These are phyloP conservation scores for Caenorhabditis sp. DNA, from an alignment of 2,888 invertebrate genomes.

Conservation along the genomic window DNA sequence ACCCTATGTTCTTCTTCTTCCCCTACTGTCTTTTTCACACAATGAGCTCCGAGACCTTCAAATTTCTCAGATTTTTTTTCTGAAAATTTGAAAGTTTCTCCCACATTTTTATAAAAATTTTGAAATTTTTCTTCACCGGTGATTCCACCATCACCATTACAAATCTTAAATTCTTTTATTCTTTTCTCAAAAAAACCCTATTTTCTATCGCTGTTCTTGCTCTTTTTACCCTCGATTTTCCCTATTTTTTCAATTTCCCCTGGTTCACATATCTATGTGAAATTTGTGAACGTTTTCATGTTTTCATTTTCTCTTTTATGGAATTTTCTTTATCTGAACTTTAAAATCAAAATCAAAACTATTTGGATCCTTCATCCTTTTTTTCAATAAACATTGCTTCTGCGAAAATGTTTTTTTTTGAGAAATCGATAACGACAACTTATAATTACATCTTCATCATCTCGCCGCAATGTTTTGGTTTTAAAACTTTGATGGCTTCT, in stretches of 20 bases:
- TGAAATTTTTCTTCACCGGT: not conserved
- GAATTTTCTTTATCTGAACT: not conserved
- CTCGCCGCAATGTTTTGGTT: slow-evolving; percentile 26
- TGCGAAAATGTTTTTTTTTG: too few relatives aligned
- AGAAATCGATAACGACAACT: too few relatives aligned
- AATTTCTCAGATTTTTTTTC: not conserved
- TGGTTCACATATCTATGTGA: slow-evolving; percentile 39
- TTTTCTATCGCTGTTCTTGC: slow-evolving; percentile 27
- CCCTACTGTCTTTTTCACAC: slow-evolving; percentile 13
- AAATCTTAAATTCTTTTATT: not conserved
- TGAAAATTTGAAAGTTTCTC: not conserved
- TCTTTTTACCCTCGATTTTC: slow-evolving; percentile 18
- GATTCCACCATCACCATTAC: not conserved
- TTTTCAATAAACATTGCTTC: too few relatives aligned
- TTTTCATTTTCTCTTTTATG: not conserved
- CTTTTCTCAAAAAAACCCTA: too few relatives aligned
- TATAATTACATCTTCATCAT: not conserved
- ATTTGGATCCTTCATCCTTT: too few relatives aligned
- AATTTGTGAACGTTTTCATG: slow-evolving; percentile 25
- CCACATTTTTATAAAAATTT: not conserved
- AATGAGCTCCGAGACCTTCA: not conserved
- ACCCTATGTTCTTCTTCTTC: not conserved
- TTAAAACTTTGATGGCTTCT: slow-evolving; percentile 28
- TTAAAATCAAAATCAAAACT: not conserved
- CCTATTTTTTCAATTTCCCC: slow-evolving; percentile 1